These are phyloP conservation scores for Epirrita christyi DNA, from an alignment of 2,888 invertebrate genomes.

Conservation along the genomic window DNA sequence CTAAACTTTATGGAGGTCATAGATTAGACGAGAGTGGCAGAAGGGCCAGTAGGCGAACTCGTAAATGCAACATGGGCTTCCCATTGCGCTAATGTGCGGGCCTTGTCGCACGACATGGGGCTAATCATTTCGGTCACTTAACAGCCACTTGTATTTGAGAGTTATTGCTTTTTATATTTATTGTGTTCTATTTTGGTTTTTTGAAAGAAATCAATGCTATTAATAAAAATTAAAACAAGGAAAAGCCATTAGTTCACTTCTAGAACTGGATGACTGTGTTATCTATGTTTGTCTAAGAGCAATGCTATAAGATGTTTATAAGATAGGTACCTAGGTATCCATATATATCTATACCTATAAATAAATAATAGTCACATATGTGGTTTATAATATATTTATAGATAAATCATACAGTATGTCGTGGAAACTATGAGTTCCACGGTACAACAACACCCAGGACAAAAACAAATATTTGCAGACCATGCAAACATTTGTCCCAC, in stretches of 20 bases:
- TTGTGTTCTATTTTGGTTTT: constrained; percentile 35
- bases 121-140: constrained; percentile 74
- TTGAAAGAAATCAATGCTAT: constrained; percentile 17
- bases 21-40: constrained; percentile 41
- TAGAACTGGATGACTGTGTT: too few species aligned
- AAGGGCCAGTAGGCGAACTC: constrained; percentile 39
- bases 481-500: too few species aligned
- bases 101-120: constrained; percentile 71
- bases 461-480: too few species aligned
- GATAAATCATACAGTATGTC: too few species aligned
- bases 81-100: constrained; percentile 66
- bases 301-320: too few species aligned
- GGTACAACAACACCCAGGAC: too few species aligned
- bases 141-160: constrained; percentile 61
- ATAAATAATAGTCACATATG: too few species aligned
- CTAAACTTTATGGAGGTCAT: not conserved
- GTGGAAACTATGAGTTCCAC: too few species aligned
- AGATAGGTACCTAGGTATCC: too few species aligned
- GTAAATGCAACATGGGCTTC: constrained; percentile 62
- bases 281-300: too few species aligned
- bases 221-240: constrained; percentile 6
- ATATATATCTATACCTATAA: too few species aligned
- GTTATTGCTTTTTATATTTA: constrained; percentile 51
- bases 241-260: constrained; percentile 11
- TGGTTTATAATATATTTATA: too few species aligned